Conservation (phyloP, 2,888 invertebrate genomes). For the Hypena proboscidalis region DNA sequence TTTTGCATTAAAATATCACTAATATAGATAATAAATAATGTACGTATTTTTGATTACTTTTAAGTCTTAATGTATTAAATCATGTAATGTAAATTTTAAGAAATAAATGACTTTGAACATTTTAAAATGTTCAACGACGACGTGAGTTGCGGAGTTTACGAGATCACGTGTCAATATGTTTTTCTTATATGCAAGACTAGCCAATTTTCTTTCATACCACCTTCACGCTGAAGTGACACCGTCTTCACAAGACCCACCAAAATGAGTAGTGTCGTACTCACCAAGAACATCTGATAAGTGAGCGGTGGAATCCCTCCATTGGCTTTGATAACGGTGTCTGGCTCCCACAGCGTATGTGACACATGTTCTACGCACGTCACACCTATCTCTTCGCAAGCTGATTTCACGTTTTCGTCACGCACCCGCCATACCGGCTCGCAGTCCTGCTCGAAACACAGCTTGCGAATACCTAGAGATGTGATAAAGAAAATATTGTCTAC, state of each 20-base stretch:
- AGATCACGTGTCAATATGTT: too few species aligned
- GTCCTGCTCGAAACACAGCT: slow-evolving; percentile 87
- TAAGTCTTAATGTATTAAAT: too few species aligned
- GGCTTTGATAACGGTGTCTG: slow-evolving; percentile 85
- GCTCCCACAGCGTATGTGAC: slow-evolving; percentile 91
- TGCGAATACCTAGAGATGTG: slow-evolving; percentile 70
- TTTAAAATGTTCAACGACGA: too few species aligned
- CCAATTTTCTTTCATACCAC: too few species aligned
- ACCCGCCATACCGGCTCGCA: slow-evolving; percentile 90
- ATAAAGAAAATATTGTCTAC: background rate
- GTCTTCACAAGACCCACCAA: background rate
- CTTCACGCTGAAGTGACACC: too few species aligned
- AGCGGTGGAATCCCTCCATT: slow-evolving; percentile 90
- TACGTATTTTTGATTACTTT: too few species aligned
- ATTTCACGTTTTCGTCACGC: slow-evolving; percentile 85
- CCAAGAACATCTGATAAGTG: slow-evolving; percentile 89
- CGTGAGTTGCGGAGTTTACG: too few species aligned
- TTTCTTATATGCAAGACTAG: too few species aligned
- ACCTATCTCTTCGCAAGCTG: slow-evolving; percentile 81
- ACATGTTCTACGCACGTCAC: slow-evolving; percentile 86
- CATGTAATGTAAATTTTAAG: too few species aligned
- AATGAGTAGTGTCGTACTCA: slow-evolving; percentile 52
- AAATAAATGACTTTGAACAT: too few species aligned
- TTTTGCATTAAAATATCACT: too few species aligned
- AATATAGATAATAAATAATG: too few species aligned